A percentile compares a stretch with the other conserved stretches of the same genome.
Conservation (phyloP, 2,113 vertebrate genomes). For the Thryonomys swinderianus region DNA sequence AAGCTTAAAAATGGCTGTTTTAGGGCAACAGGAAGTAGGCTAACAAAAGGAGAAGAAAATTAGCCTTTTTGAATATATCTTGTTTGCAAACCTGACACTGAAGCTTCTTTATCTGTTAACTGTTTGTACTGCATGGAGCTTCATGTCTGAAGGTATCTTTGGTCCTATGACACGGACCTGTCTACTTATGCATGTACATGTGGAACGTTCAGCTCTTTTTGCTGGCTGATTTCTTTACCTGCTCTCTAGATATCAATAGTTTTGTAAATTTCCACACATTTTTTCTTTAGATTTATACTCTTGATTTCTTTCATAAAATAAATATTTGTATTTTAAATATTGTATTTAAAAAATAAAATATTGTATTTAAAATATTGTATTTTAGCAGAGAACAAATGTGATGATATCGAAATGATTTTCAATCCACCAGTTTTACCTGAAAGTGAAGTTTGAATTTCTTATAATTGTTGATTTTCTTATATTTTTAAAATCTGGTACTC, state of each 20-base stretch:
- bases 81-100: neutral
- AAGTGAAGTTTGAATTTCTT: neutral
- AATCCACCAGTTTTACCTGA: neutral
- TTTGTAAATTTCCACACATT: neutral
- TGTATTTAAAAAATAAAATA: too few relatives aligned
- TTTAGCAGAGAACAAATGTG: neutral
- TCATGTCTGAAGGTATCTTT: neutral
- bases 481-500: neutral
- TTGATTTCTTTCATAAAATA: neutral
- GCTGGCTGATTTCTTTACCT: neutral
- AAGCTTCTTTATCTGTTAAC: neutral
- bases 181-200: neutral
- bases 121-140: neutral
- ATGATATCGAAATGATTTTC: neutral
- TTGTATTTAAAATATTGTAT: too few relatives aligned
- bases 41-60: neutral
- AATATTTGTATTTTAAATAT: neutral
- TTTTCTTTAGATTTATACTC: neutral
- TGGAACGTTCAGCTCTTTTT: neutral
- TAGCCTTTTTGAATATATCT: neutral
- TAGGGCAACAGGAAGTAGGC: accelerated
- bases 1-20: neutral
- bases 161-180: neutral
- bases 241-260: neutral
- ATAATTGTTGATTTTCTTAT: neutral